Conservation (phyloP, 64 coral and sea anemone species). For the Montipora capricornis region DNA sequence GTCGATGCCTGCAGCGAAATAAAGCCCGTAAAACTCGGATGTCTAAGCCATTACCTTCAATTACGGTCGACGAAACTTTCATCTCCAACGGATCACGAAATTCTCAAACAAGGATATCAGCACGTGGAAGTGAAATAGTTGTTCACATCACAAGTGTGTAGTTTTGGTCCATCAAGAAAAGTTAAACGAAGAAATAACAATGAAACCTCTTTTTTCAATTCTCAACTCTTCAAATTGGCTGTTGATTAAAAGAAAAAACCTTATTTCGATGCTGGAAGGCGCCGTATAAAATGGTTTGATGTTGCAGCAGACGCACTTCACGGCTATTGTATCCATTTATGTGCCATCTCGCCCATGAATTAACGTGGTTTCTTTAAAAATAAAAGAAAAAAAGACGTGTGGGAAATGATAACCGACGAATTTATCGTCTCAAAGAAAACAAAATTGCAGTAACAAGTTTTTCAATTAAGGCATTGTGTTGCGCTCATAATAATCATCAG, state of each 20-base stretch:
- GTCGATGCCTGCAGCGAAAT: neutral
- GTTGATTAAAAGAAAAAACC: neutral
- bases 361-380: too few relatives aligned
- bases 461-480: too few relatives aligned
- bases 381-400: too few relatives aligned
- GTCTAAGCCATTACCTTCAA: conserved; percentile 60
- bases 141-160: conserved; percentile 5
- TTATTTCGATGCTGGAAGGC: neutral
- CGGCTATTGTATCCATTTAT: too few relatives aligned
- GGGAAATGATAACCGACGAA: too few relatives aligned
- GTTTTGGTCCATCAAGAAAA: neutral
- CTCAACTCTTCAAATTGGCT: neutral
- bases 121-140: conserved; percentile 1
- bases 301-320: too few relatives aligned
- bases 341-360: too few relatives aligned
- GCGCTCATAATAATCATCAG: too few relatives aligned
- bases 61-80: conserved; percentile 68
- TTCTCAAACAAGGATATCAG: neutral
- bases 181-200: neutral
- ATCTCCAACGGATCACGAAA: conserved; percentile 38
- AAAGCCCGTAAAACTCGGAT: conserved; percentile 37
- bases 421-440: too few relatives aligned
- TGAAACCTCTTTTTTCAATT: neutral
- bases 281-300: too few relatives aligned
- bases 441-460: too few relatives aligned